These are phyloP conservation scores for Pandemis corylana DNA, from an alignment of 2,888 invertebrate species.

Conservation along the genomic window DNA sequence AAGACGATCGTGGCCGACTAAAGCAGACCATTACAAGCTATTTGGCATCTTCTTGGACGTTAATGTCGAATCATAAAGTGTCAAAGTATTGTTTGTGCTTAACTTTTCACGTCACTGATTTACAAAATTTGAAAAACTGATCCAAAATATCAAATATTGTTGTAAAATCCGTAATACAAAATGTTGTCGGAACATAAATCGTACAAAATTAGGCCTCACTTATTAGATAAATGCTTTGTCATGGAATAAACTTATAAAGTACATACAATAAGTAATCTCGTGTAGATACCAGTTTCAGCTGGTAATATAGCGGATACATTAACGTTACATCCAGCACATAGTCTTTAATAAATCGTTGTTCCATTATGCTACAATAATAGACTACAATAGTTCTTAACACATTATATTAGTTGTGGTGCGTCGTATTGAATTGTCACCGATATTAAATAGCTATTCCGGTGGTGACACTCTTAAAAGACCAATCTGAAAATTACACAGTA, in stretches of 20 bases:
- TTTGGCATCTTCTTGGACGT: slow-evolving; percentile 84
- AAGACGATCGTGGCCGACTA: slow-evolving; percentile 56
- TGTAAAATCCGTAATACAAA: slow-evolving; percentile 60
- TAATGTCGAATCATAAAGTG: slow-evolving; percentile 68
- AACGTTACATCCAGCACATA: slow-evolving; percentile 54
- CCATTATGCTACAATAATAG: slow-evolving; percentile 63
- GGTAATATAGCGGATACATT: slow-evolving; percentile 22
- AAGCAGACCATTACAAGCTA: slow-evolving; percentile 73
- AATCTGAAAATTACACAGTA: slow-evolving; percentile 73
- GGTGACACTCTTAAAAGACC: slow-evolving; percentile 83
- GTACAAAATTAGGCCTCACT: slow-evolving; percentile 80
- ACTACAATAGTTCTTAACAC: slow-evolving; percentile 58
- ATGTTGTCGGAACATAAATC: slow-evolving; percentile 57
- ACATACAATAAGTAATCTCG: slow-evolving; percentile 64
- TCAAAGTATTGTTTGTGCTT: slow-evolving; percentile 65
- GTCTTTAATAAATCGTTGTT: slow-evolving; percentile 80
- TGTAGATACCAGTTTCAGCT: slow-evolving; percentile 45
- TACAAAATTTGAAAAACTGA: slow-evolving; percentile 41
- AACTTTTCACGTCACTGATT: slow-evolving; percentile 21
- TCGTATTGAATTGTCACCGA: slow-evolving; percentile 56
- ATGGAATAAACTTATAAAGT: slow-evolving; percentile 75
- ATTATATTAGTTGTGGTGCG: slow-evolving; percentile 52
- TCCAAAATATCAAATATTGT: slow-evolving; percentile 53
- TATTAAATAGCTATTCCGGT: slow-evolving; percentile 77
- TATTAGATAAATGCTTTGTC: slow-evolving; percentile 79